Conservation (phyloP, 2,888 invertebrate species). For the Drosophila helvetica region DNA sequence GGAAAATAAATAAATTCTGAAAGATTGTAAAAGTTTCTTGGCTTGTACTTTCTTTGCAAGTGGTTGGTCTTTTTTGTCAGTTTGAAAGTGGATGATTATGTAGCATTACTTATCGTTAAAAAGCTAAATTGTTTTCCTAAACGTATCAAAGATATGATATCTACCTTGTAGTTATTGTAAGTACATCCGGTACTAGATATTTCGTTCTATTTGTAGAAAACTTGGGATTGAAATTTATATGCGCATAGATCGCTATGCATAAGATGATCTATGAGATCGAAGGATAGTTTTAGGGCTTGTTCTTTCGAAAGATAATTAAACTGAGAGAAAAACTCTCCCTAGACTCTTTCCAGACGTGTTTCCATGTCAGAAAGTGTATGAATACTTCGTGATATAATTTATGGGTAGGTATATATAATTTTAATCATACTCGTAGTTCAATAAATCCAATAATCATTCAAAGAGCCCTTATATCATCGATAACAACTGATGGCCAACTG, state of each 20-base stretch:
- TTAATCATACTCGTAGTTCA: neutral
- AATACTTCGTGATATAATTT: too few relatives aligned
- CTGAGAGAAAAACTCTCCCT: too few relatives aligned
- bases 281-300: too few relatives aligned
- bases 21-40: neutral
- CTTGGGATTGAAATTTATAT: too few relatives aligned
- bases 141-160: neutral
- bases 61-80: neutral
- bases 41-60: neutral
- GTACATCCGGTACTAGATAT: neutral
- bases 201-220: too few relatives aligned
- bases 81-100: neutral
- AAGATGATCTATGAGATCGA: too few relatives aligned
- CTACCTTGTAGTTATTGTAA: neutral
- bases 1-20: neutral
- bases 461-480: neutral
- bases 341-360: neutral
- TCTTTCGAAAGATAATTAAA: too few relatives aligned
- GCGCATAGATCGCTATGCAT: too few relatives aligned
- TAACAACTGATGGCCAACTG: neutral
- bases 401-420: neutral
- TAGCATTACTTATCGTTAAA: neutral
- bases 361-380: too few relatives aligned
- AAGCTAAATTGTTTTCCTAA: neutral
- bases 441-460: neutral